Percentiles rank a stretch among this genome's conserved stretches.
Evolutionary conservation across 1,140 invertebrate genomes (phyloP).

Genomic region (Diuraphis noxia): DNA sequence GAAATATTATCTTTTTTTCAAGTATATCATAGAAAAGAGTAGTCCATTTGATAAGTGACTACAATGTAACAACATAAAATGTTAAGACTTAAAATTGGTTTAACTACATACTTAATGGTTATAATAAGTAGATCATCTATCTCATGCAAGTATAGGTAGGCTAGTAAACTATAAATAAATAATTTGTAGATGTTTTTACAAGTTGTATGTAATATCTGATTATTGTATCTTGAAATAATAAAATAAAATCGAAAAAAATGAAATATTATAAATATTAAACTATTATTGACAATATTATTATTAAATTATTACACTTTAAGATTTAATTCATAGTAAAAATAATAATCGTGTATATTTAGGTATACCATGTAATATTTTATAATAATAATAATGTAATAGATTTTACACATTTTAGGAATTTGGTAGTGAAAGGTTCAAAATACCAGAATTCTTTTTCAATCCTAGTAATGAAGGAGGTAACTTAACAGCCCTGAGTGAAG

Average conservation of each 20-base stretch:
- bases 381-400: not conserved
- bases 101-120: not conserved
- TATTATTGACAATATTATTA: not conserved
- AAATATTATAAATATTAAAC: not conserved
- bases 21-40: not conserved
- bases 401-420: conserved; percentile 42
- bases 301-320: not conserved
- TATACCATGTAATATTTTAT: not conserved
- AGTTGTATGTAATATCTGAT: not conserved
- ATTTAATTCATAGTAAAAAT: not conserved
- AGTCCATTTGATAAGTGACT: not conserved
- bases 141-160: not conserved
- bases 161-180: not conserved
- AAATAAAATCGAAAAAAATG: too few relatives aligned
- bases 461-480: conserved; percentile 68
- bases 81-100: not conserved
- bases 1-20: not conserved
- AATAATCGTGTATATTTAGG: not conserved
- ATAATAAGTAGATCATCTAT: not conserved
- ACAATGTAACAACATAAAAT: not conserved
- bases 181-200: not conserved
- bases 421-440: not conserved
- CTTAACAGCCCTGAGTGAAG: conserved; percentile 78
- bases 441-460: conserved; percentile 71
- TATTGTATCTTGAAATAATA: not conserved